Percentiles rank a stretch among this genome's conserved stretches.
These are phyloP conservation scores for Malaclemys terrapin DNA, from an alignment of 2,113 vertebrate species.

Conservation along the genomic window DNA sequence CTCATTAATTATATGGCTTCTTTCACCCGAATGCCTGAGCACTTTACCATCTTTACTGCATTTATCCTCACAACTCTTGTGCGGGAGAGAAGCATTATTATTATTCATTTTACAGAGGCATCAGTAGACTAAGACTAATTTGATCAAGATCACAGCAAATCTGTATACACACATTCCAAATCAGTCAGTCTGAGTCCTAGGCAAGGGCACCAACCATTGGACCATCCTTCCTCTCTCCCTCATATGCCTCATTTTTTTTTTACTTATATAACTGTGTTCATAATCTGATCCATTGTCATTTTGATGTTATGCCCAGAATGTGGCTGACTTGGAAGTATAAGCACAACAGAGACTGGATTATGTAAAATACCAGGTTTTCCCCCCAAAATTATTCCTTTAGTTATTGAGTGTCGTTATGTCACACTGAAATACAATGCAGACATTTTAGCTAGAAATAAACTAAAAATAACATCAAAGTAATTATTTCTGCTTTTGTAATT, in stretches of 20 bases:
- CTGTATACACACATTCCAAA: too few species aligned
- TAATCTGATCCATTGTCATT: background rate
- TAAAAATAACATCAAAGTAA: background rate
- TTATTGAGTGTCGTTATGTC: background rate
- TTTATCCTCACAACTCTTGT: background rate
- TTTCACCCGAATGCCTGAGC: background rate
- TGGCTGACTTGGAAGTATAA: accelerated
- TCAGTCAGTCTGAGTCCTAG: background rate
- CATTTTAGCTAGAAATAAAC: background rate
- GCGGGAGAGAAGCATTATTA: accelerated
- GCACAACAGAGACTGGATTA: accelerated
- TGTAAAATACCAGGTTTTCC: accelerated
- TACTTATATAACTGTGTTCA: background rate
- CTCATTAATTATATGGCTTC: accelerated
- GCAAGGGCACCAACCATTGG: background rate
- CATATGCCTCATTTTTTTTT: background rate
- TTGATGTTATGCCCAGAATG: background rate
- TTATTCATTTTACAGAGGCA: background rate
- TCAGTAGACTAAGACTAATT: background rate
- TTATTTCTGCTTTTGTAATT: background rate
- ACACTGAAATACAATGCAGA: background rate
- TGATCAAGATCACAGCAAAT: background rate
- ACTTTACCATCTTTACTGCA: background rate
- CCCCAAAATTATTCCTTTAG: background rate
- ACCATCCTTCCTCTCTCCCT: background rate